Base-by-base conservation (phyloP, 1,140 invertebrate genomes). In the Drosophila sp. region DNA sequence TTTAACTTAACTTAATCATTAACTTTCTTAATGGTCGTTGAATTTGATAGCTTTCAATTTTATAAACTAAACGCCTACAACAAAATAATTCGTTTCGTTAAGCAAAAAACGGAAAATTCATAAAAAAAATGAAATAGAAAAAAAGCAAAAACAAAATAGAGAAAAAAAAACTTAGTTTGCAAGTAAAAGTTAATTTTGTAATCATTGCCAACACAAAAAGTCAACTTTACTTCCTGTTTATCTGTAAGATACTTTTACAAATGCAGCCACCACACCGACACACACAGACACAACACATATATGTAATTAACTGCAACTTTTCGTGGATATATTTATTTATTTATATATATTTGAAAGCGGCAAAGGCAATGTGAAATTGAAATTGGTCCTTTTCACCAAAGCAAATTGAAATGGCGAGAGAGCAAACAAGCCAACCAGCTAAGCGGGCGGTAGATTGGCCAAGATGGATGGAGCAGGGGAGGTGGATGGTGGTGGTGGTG, bases 321-420 rank as follows among this genome's bases (percentile, higher is more conserved):
- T 77, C 71, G 73, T 73, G 72, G 72, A 62, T 78, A 60, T 60
- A 63, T 67, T 47, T 57, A 57, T 33, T 33, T 57, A 33, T 35
- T 23, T 35, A 50, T 5, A 47, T 44, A 68, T 77, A 80, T 70
- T 87, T 87, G 77, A 87, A 87, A 87, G 72, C 70, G 60, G 23
- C 44, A 50, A 41, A 70, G 61, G 61, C 66, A 66, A 80, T 80
- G 77, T 68, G 82, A 87, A 87, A 86, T 79, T 83, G 70, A 83
- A 83, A 89, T 89, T 87, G 77, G 84, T 87, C 84, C 84, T 87
- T 89, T 87, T 87, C 76, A 72, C 75, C 70, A 67, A 76, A 83
- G 44, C 8, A 50, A 87, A 80, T 74, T 76, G 70, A 87, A 82
- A 79, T 60, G 67, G 56, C 32, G 57, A 64, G 35, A 57, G 67